These are phyloP conservation scores for Sakesphorus luctuosus DNA, from an alignment of 2,113 vertebrate species.

Conservation along the genomic window DNA sequence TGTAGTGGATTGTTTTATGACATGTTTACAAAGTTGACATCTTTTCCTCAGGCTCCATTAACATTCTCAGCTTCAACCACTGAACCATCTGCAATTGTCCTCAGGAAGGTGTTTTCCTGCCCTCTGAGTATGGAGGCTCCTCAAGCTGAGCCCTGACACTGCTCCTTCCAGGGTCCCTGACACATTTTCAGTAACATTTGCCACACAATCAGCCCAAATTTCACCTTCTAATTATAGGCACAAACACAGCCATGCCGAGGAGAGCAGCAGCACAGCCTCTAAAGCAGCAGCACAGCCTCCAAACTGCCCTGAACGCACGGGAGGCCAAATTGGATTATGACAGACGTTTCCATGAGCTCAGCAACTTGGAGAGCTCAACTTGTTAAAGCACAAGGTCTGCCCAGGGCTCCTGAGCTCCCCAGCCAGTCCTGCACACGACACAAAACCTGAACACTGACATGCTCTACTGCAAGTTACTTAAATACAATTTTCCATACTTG, in stretches of 20 bases:
- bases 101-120: not conserved
- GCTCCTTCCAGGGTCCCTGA: not conserved
- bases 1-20: not conserved
- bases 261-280: not conserved
- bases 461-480: not conserved
- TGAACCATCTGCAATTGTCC: not conserved
- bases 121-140: not conserved
- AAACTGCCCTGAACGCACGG: not conserved
- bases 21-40: not conserved
- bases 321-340: constrained; percentile 26
- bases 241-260: not conserved
- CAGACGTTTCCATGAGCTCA: constrained; percentile 36
- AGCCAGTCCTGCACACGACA: not conserved
- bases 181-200: constrained; percentile 2
- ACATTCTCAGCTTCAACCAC: not conserved
- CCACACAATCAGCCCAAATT: not conserved
- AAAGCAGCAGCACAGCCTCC: not conserved
- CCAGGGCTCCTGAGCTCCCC: not conserved
- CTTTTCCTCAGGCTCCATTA: not conserved
- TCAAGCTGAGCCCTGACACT: not conserved
- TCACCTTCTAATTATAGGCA: constrained; percentile 13
- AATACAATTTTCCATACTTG: not conserved
- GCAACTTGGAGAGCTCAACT: constrained; percentile 37
- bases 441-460: not conserved
- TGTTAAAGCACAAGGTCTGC: not conserved